phyloP scores from a whole-genome alignment of 2,797 vertebrate genomes.

The Pseudomugil gertrudae region DNA sequence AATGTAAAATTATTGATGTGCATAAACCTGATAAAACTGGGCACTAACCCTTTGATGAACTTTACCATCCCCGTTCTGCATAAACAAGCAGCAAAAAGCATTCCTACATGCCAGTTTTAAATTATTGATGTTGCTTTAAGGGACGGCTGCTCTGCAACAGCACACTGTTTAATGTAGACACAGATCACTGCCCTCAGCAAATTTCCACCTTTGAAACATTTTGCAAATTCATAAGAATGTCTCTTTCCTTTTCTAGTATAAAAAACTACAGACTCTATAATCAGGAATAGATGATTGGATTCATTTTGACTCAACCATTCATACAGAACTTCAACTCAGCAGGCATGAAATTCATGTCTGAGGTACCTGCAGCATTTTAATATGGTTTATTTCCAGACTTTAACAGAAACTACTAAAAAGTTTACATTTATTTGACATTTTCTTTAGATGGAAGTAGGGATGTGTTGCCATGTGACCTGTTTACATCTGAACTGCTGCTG shows the following conservation, averaged over 20 bases:
- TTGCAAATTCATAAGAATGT: constrained; percentile 19
- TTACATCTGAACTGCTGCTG: constrained; percentile 18
- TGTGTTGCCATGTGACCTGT: constrained; percentile 14
- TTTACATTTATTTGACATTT: constrained; percentile 30
- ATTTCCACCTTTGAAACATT: constrained; percentile 14
- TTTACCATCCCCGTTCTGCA: too few relatives aligned
- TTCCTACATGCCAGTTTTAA: constrained; percentile 7
- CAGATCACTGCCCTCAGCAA: constrained; percentile 15
- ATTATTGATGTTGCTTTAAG: constrained; percentile 17
- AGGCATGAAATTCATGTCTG: constrained; percentile 55
- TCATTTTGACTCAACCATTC: constrained; percentile 41
- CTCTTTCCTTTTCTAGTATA: constrained; percentile 25
- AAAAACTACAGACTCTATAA: constrained; percentile 25
- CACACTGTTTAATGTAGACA: constrained; percentile 22
- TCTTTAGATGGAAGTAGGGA: constrained; percentile 8
- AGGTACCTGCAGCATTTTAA: constrained; percentile 28
- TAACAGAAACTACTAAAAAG: constrained; percentile 38
- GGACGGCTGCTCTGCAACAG: constrained; percentile 7
- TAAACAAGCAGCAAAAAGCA: constrained; percentile 9
- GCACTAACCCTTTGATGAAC: too few relatives aligned
- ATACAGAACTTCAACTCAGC: constrained; percentile 40
- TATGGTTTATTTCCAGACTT: constrained; percentile 26
- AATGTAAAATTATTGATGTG: neutral
- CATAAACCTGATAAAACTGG: constrained; percentile 11
- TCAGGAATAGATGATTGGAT: constrained; percentile 27